phyloP scores from a whole-genome alignment of 2,113 vertebrate species.

The Pluvianellus socialis region DNA sequence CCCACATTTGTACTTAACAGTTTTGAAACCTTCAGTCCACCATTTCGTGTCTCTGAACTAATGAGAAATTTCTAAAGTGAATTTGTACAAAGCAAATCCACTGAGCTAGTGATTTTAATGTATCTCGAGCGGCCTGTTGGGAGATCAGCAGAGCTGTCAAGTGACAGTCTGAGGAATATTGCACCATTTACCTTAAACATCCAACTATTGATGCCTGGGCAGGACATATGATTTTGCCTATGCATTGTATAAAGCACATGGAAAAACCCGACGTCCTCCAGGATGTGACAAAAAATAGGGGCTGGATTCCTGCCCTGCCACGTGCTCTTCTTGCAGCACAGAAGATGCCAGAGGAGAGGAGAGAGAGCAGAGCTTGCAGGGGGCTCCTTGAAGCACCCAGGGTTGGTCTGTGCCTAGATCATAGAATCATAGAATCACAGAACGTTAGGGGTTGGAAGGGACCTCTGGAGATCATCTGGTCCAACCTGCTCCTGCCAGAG shows the following conservation, averaged over 20 bases:
- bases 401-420: neutral
- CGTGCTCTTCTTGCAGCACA: neutral
- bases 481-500: too few relatives aligned
- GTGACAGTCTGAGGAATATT: neutral
- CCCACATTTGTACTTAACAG: neutral
- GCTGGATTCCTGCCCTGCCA: fast-evolving
- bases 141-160: neutral
- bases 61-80: neutral
- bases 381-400: neutral
- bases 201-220: neutral
- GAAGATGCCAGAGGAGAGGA: neutral
- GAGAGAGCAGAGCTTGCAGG: neutral
- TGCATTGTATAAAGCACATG: neutral
- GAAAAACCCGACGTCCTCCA: neutral
- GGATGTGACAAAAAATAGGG: neutral
- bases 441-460: too few relatives aligned
- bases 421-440: too few relatives aligned
- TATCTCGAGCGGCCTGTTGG: neutral
- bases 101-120: neutral
- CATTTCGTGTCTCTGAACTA: neutral
- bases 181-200: neutral
- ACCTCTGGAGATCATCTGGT: too few relatives aligned
- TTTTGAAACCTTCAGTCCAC: neutral
- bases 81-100: neutral
- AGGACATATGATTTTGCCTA: neutral